Evolutionary conservation across 1,140 invertebrate species (phyloP).

Genomic region (Diplogasteroides magnus): DNA sequence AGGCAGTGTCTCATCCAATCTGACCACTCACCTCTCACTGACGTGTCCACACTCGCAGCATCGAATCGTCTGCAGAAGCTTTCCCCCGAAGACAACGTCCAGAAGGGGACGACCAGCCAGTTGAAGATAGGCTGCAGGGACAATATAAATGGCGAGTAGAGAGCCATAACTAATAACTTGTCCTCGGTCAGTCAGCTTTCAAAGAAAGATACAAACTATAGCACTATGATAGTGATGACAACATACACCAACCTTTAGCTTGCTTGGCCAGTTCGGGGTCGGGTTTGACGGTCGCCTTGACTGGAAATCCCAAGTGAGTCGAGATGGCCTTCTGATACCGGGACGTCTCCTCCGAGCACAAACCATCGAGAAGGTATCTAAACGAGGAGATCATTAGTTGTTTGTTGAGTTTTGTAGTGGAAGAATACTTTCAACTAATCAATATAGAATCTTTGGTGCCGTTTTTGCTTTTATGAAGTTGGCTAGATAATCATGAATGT

Average conservation of each 20-base stretch:
- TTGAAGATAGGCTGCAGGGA: conserved; percentile 31
- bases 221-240: no score
- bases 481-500: no score
- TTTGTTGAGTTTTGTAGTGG: no score
- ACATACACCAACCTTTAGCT: conserved; percentile 43
- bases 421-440: no score
- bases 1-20: not conserved
- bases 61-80: conserved; percentile 40
- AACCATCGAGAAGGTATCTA: conserved; percentile 76
- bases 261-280: conserved; percentile 13
- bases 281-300: conserved; percentile 31
- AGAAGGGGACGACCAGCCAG: conserved; percentile 31
- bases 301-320: conserved; percentile 54
- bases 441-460: no score
- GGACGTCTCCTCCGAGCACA: conserved; percentile 66
- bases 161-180: conserved; percentile 17
- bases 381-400: not conserved
- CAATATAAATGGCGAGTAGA: not conserved
- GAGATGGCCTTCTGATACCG: conserved; percentile 54
- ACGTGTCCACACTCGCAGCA: conserved; percentile 42
- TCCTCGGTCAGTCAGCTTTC: no score
- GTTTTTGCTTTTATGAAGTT: no score
- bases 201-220: no score
- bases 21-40: conserved; percentile 1
- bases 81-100: conserved; percentile 43